Percentiles rank a stretch among this genome's conserved stretches.
phyloP scores from a whole-genome alignment of 2,113 vertebrate species.

The Gallinago undulata region DNA sequence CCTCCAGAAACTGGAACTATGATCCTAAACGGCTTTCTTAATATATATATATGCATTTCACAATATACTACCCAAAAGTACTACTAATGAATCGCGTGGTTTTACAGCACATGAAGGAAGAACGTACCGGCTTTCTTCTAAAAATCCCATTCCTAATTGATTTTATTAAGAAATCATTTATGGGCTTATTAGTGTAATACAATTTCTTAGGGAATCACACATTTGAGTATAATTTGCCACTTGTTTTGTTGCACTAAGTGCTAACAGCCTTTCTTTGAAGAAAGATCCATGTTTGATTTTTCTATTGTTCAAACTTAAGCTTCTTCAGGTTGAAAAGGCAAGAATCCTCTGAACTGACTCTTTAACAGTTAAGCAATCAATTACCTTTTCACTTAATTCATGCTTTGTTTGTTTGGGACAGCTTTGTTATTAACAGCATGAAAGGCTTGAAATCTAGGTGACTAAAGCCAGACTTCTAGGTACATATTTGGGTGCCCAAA shows the following conservation, averaged over 20 bases:
- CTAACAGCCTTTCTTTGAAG: not conserved
- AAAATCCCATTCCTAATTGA: not conserved
- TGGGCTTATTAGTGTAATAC: not conserved
- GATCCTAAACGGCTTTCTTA: not conserved
- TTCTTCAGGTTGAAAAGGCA: not conserved
- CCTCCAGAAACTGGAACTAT: not conserved
- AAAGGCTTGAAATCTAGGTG: not conserved
- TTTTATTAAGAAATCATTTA: not conserved
- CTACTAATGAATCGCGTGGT: not conserved
- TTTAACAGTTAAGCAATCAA: conserved; percentile 16
- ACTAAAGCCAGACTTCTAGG: conserved; percentile 26
- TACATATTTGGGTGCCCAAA: not conserved
- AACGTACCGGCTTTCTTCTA: not conserved
- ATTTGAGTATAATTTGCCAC: conserved; percentile 10
- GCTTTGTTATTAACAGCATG: not conserved
- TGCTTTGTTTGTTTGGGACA: not conserved
- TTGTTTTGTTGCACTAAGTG: not conserved
- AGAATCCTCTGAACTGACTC: not conserved
- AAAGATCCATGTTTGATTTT: not conserved
- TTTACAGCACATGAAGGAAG: not conserved
- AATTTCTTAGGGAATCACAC: not conserved
- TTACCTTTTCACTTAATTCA: conserved; percentile 16
- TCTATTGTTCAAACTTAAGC: not conserved
- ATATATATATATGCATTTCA: not conserved
- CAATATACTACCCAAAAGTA: not conserved